Base-by-base conservation (phyloP, 1,140 invertebrate genomes). In the Antheraea pernyi region DNA sequence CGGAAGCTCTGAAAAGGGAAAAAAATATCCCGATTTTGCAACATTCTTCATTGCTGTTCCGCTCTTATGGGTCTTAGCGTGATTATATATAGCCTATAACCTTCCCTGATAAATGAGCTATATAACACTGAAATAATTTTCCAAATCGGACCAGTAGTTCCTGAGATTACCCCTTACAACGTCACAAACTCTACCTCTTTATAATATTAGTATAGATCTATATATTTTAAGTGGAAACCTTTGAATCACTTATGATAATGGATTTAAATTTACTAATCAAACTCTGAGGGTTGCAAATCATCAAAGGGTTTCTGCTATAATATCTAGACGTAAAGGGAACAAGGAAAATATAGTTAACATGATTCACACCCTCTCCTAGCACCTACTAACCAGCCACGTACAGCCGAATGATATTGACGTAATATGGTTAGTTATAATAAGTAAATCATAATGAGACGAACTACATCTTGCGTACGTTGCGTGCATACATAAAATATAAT, bases 401-500 rank as follows among this genome's bases (percentile, higher is more conserved):
- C 39, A 48, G 7, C 64, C 13, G 18, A 65, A 65, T 65, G 37
- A 46, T 22, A 39, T 53, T 65, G n/a, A 46, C 42, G 64, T 65
- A 42, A 65, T 19, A 48, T 48, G 13, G 46, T 65, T 65, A 65
- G 19, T 13, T 19, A 42, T 48, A n/a, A n/a, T n/a, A 65, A 13
- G 42, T 19, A 30, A 8, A 42, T 42, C 46, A 19, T 65, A 65
- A 65, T 65, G 42, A 65, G 42, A 46, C 37, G 63, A 19, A 65
- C 39, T 42, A 19, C 64, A 42, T 65, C 48, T 65, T 65, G n/a
- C 39, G 42, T 65, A 65, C 64, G 64, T 18, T 7, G 9, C 39
- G 39, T 65, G 64, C 64, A 65, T 65, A 48, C 42, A 42, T 65
- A 46, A 65, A 65, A 11, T 46, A 4, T 65, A 65, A 65, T 65